Percentiles rank a stretch among this genome's conserved stretches.
These are phyloP conservation scores for Monopterus albus DNA, from an alignment of 2,113 vertebrate species.

Conservation along the genomic window DNA sequence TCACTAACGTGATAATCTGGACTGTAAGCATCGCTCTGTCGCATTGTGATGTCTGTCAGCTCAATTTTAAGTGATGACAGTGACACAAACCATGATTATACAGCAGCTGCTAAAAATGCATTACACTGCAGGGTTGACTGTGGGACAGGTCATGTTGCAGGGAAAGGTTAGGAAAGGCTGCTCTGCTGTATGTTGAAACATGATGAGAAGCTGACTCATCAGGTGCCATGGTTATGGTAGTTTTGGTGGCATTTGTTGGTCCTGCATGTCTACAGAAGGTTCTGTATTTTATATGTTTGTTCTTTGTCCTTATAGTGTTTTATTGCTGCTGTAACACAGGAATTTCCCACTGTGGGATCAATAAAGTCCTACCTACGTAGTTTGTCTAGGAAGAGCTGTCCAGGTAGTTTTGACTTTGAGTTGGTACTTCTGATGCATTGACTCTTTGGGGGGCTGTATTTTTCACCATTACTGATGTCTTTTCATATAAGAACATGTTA, in stretches of 20 bases:
- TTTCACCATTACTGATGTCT: too few relatives aligned
- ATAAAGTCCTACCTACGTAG: too few relatives aligned
- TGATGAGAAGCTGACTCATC: not conserved
- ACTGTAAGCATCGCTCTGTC: conserved; percentile 2
- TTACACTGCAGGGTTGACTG: not conserved
- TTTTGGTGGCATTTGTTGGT: conserved; percentile 3
- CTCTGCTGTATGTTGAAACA: conserved; percentile 1
- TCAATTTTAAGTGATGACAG: conserved; percentile 25
- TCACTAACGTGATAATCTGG: conserved; percentile 1
- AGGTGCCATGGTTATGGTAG: not conserved
- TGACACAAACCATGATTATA: conserved; percentile 42
- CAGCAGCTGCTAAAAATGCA: conserved; percentile 18
- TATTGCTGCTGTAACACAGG: too few relatives aligned
- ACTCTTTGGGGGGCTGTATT: too few relatives aligned
- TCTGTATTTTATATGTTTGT: too few relatives aligned
- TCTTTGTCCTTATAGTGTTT: too few relatives aligned
- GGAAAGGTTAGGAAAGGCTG: conserved; percentile 15
- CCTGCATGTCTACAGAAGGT: not conserved
- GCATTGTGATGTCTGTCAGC: conserved; percentile 7
- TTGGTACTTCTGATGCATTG: too few relatives aligned
- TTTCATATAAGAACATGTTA: too few relatives aligned
- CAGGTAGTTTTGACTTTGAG: too few relatives aligned
- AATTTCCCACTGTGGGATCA: too few relatives aligned
- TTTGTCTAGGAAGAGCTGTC: too few relatives aligned
- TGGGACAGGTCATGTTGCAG: conserved; percentile 1